A percentile compares a stretch with the other conserved stretches of the same genome.
Conservation (phyloP, 2,113 vertebrate genomes). For the Sorex araneus region DNA sequence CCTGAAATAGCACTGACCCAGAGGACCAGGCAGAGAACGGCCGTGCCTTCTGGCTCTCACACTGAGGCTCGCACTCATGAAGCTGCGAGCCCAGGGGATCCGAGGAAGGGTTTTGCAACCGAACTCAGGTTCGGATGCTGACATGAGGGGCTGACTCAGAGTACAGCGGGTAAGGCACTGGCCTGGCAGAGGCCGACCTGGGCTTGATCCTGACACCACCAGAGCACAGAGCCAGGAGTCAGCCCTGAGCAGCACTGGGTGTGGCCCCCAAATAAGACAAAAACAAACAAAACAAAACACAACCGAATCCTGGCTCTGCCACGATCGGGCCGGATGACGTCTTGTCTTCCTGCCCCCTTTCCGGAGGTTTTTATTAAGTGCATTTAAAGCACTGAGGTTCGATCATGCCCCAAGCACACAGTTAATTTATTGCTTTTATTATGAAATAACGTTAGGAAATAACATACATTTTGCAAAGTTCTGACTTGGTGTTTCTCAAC, state of each 20-base stretch:
- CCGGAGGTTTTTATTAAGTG: neutral
- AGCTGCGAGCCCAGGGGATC: neutral
- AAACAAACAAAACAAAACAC: too few relatives aligned
- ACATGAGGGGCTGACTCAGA: too few relatives aligned
- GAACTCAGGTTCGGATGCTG: conserved; percentile 10
- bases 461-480: neutral
- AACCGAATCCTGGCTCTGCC: neutral
- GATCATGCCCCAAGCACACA: neutral
- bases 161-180: too few relatives aligned
- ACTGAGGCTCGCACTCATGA: neutral
- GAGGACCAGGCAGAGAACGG: accelerated
- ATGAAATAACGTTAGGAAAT: neutral
- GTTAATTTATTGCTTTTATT: neutral
- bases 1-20: accelerated
- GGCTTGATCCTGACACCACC: too few relatives aligned
- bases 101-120: neutral
- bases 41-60: accelerated
- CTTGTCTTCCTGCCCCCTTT: neutral
- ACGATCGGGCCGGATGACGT: too few relatives aligned
- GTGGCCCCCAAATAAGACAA: too few relatives aligned
- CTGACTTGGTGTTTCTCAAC: neutral
- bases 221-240: too few relatives aligned
- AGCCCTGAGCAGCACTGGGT: too few relatives aligned
- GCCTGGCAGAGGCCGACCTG: too few relatives aligned
- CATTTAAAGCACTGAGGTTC: neutral